phyloP scores from a whole-genome alignment of 2,113 vertebrate species.

The Tautogolabrus adspersus region DNA sequence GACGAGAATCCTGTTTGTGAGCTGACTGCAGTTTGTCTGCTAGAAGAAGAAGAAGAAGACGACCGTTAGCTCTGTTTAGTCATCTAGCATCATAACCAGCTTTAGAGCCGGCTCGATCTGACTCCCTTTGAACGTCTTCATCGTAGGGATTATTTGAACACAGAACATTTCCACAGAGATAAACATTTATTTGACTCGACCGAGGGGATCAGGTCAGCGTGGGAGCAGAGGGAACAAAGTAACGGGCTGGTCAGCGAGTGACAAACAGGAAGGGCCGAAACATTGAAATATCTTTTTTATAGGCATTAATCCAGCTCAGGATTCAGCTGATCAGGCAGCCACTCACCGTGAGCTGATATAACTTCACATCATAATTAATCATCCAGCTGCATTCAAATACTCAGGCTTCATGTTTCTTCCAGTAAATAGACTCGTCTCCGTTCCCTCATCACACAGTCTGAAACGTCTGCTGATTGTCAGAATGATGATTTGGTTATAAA shows the following conservation, averaged over 20 bases:
- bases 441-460: not conserved
- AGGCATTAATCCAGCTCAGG: not conserved
- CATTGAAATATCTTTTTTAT: not conserved
- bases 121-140: not conserved
- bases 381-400: not conserved
- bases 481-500: slow-evolving; percentile 15
- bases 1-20: not conserved
- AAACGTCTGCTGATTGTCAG: too few relatives aligned
- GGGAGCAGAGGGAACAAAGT: not conserved
- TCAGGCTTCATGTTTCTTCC: not conserved
- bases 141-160: not conserved
- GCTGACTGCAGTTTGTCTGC: not conserved
- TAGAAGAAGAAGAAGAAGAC: not conserved
- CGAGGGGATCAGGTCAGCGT: not conserved
- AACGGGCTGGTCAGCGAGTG: slow-evolving; percentile 12
- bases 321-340: not conserved
- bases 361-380: not conserved
- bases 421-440: not conserved
- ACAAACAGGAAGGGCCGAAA: not conserved
- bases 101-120: not conserved
- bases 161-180: not conserved
- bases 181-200: too few relatives aligned
- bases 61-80: not conserved
- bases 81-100: not conserved
- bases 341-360: too few relatives aligned